These are phyloP conservation scores for Steinernema khuongi DNA, from an alignment of 1,140 invertebrate genomes.

Conservation along the genomic window DNA sequence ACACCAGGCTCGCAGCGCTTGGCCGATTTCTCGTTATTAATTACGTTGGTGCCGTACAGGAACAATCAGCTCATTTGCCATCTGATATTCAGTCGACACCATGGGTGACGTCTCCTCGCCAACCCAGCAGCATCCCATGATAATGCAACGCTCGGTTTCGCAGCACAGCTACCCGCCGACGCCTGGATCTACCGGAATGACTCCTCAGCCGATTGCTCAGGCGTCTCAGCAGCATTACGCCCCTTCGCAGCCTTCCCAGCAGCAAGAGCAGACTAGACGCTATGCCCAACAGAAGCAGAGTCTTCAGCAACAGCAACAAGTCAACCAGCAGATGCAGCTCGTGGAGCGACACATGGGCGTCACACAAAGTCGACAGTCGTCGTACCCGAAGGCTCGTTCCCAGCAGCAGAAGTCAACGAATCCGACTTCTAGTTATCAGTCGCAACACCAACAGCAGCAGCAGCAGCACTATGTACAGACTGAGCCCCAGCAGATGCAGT, in stretches of 20 bases:
- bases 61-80: too few species aligned
- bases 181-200: slow-evolving; percentile 6
- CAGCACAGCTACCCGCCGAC: slow-evolving; percentile 7
- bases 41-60: too few species aligned
- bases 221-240: neutral
- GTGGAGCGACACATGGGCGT: slow-evolving; percentile 4
- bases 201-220: neutral
- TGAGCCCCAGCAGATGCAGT: neutral
- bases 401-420: neutral
- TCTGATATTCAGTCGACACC: neutral
- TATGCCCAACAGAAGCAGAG: neutral
- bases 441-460: neutral
- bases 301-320: slow-evolving; percentile 2
- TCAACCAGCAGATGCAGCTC: slow-evolving; percentile 9
- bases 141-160: slow-evolving; percentile 2
- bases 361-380: neutral
- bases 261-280: neutral
- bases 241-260: neutral
- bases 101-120: slow-evolving; percentile 12
- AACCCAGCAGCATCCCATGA: neutral
- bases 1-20: neutral
- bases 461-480: slow-evolving; percentile 2
- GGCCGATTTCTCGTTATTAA: neutral
- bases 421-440: neutral
- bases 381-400: neutral